These are phyloP conservation scores for Leucophenga varia DNA, from an alignment of 1,140 invertebrate species.

Conservation along the genomic window DNA sequence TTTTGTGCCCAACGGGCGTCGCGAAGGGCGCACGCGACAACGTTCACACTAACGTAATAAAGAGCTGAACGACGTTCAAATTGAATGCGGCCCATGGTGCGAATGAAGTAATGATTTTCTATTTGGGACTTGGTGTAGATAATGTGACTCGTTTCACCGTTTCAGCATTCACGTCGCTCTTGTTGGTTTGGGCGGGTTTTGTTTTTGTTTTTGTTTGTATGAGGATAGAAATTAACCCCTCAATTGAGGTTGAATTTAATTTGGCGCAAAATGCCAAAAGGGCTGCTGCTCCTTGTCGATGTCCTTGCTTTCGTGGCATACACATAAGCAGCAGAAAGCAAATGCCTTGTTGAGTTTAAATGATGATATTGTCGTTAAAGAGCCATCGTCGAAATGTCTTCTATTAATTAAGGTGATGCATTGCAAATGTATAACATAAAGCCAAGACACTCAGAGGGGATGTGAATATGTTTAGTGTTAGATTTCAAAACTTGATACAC, in stretches of 20 bases:
- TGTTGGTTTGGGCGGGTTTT: constrained; percentile 27
- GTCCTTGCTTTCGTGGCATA: neutral
- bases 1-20: too few relatives aligned
- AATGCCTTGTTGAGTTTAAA: constrained; percentile 32
- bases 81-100: constrained; percentile 20
- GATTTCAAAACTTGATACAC: too few relatives aligned
- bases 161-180: too few relatives aligned
- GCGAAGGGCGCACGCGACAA: constrained; percentile 44
- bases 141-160: constrained; percentile 23
- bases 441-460: too few relatives aligned
- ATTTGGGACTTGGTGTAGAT: constrained; percentile 51
- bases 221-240: constrained; percentile 56
- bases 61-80: constrained; percentile 56
- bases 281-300: constrained; percentile 17
- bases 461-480: too few relatives aligned
- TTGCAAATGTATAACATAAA: too few relatives aligned
- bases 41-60: constrained; percentile 55
- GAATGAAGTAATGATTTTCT: constrained; percentile 48
- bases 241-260: constrained; percentile 56
- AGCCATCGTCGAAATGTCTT: constrained; percentile 53
- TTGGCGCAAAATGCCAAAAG: constrained; percentile 54
- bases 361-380: constrained; percentile 52
- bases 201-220: constrained; percentile 53
- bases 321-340: too few relatives aligned
- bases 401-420: constrained; percentile 54